Evolutionary conservation across 1,140 invertebrate genomes (phyloP).

Genomic region (Eriosoma lanigerum): DNA sequence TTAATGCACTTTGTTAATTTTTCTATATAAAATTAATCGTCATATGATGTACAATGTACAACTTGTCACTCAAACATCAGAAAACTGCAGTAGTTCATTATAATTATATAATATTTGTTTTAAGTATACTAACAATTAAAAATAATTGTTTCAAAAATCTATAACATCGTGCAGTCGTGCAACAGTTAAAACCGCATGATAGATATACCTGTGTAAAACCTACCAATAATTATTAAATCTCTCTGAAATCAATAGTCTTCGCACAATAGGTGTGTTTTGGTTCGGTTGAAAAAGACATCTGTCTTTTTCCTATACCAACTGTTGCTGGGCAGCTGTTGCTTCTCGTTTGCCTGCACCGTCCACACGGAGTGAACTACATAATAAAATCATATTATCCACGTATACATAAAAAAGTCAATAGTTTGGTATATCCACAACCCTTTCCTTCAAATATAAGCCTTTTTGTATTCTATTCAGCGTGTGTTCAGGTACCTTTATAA

Average conservation of each 20-base stretch:
- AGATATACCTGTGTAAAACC: neutral
- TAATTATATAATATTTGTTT: no score
- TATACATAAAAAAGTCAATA: constrained; percentile 45
- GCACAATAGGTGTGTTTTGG: constrained; percentile 44
- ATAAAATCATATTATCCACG: neutral
- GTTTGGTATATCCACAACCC: constrained; percentile 20
- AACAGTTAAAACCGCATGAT: neutral
- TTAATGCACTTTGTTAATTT: constrained; percentile 34
- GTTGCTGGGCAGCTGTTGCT: constrained; percentile 51
- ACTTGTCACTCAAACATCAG: neutral
- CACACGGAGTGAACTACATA: neutral
- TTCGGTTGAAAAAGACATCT: constrained; percentile 39
- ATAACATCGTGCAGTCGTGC: neutral
- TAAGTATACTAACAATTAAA: neutral
- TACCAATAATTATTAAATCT: constrained; percentile 46
- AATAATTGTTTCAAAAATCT: constrained; percentile 7
- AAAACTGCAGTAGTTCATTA: no score
- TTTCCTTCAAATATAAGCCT: constrained; percentile 48
- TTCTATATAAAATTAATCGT: neutral
- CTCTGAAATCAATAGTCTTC: constrained; percentile 41
- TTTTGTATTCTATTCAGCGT: constrained; percentile 4
- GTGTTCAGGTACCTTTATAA: constrained; percentile 35
- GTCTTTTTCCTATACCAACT: constrained; percentile 48
- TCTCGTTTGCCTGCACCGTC: constrained; percentile 30
- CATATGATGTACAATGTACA: no score